Evolutionary conservation across 1,140 invertebrate genomes (phyloP).

Genomic region (Drosophila pandora): DNA sequence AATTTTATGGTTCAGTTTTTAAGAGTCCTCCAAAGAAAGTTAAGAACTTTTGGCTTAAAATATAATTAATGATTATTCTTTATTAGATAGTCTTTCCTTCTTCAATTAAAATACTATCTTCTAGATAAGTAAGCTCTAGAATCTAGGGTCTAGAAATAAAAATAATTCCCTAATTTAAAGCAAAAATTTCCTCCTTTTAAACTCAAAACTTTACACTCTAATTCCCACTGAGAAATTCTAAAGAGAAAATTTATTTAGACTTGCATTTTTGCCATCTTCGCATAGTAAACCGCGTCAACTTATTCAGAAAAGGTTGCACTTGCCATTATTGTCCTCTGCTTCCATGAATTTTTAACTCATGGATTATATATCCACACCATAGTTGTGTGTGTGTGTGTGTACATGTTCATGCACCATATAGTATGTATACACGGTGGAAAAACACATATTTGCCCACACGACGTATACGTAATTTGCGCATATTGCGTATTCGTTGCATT

Average conservation of each 20-base stretch:
- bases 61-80: no score
- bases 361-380: slow-evolving; percentile 24
- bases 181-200: background rate
- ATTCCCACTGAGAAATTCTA: background rate
- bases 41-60: no score
- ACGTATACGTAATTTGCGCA: slow-evolving; percentile 76
- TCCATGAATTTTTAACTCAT: slow-evolving; percentile 41
- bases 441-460: slow-evolving; percentile 63
- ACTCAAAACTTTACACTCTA: background rate
- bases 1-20: slow-evolving; percentile 1
- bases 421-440: slow-evolving; percentile 3
- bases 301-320: slow-evolving; percentile 33
- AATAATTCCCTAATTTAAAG: no score
- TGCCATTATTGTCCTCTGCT: slow-evolving; percentile 36
- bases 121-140: background rate
- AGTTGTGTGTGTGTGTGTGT: background rate
- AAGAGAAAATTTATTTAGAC: background rate
- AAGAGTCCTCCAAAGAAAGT: background rate
- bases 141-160: no score
- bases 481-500: slow-evolving; percentile 76
- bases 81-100: no score
- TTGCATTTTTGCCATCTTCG: slow-evolving; percentile 1
- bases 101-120: no score
- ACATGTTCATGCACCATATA: slow-evolving; percentile 2
- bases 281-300: slow-evolving; percentile 12